Conservation (phyloP, 2,888 invertebrate species). For the Pheosia gnoma region DNA sequence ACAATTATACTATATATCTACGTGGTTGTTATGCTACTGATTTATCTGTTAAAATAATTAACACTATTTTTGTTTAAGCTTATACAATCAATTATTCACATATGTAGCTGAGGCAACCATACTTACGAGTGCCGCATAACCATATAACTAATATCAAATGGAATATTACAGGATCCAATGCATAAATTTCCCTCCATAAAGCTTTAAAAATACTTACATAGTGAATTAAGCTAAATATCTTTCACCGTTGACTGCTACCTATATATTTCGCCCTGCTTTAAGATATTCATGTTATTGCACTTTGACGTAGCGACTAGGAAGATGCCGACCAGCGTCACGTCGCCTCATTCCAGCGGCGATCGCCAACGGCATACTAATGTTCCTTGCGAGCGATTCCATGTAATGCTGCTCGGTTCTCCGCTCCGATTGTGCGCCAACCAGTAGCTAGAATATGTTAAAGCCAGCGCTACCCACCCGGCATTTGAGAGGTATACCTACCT, state of each 20-base stretch:
- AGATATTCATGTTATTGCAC: slow-evolving; percentile 69
- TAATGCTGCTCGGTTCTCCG: slow-evolving; percentile 71
- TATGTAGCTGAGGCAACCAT: too few relatives aligned
- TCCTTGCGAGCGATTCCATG: slow-evolving; percentile 72
- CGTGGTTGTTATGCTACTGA: too few relatives aligned
- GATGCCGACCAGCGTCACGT: slow-evolving; percentile 68
- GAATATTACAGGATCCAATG: too few relatives aligned
- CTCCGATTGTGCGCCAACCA: slow-evolving; percentile 66
- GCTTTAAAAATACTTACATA: slow-evolving; percentile 1
- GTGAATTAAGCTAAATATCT: slow-evolving; percentile 23
- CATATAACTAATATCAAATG: too few relatives aligned
- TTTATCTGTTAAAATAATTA: too few relatives aligned
- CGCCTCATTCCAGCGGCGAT: slow-evolving; percentile 77
- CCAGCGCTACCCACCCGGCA: slow-evolving; percentile 19
- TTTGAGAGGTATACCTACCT: slow-evolving; percentile 18
- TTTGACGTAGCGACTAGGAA: slow-evolving; percentile 65
- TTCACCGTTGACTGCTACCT: slow-evolving; percentile 27
- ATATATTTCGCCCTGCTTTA: slow-evolving; percentile 40
- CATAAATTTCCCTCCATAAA: background rate
- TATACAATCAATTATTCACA: too few relatives aligned
- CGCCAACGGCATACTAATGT: slow-evolving; percentile 79
- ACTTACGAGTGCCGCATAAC: too few relatives aligned
- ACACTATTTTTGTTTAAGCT: too few relatives aligned
- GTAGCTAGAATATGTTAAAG: slow-evolving; percentile 77
- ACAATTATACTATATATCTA: too few relatives aligned